A percentile compares a stretch with the other conserved stretches of the same genome.
Evolutionary conservation across 2,113 vertebrate species (phyloP).

Genomic region (Phasianus colchicus): DNA sequence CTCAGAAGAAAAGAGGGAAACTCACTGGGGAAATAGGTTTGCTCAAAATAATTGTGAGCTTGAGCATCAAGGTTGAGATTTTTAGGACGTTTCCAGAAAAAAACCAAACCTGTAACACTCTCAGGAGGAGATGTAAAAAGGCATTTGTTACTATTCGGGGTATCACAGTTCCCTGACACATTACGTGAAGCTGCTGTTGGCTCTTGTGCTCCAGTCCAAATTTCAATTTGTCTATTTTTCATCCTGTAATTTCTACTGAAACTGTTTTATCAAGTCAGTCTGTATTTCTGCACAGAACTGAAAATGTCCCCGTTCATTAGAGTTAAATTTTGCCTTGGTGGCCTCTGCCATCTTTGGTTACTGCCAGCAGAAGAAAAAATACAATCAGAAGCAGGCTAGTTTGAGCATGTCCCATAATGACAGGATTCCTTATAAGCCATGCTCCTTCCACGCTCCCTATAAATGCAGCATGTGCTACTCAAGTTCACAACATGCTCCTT

Average conservation of each 20-base stretch:
- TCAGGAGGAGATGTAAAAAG: slow-evolving; percentile 21
- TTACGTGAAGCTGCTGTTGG: slow-evolving; percentile 1
- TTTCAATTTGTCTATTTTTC: neutral
- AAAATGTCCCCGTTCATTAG: neutral
- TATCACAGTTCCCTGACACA: neutral
- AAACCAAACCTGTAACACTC: neutral
- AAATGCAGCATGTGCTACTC: neutral
- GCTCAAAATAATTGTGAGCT: slow-evolving; percentile 50
- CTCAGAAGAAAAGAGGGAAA: slow-evolving; percentile 63
- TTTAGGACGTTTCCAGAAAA: slow-evolving; percentile 33
- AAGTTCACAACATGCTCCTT: fast-evolving
- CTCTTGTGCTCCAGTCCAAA: neutral
- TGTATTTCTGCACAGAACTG: neutral
- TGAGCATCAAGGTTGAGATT: slow-evolving; percentile 45
- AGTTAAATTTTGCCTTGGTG: neutral
- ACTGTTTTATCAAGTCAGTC: neutral
- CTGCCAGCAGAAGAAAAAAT: neutral
- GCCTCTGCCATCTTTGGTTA: neutral
- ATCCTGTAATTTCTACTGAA: neutral
- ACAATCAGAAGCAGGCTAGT: fast-evolving
- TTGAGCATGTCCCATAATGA: neutral
- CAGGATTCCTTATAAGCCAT: neutral
- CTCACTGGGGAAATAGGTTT: slow-evolving; percentile 64
- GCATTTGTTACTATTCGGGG: slow-evolving; percentile 11
- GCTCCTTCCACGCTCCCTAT: neutral